Percentiles rank a stretch among this genome's conserved stretches.
phyloP scores from a whole-genome alignment of 2,113 vertebrate genomes.

The Perca schrenkii region DNA sequence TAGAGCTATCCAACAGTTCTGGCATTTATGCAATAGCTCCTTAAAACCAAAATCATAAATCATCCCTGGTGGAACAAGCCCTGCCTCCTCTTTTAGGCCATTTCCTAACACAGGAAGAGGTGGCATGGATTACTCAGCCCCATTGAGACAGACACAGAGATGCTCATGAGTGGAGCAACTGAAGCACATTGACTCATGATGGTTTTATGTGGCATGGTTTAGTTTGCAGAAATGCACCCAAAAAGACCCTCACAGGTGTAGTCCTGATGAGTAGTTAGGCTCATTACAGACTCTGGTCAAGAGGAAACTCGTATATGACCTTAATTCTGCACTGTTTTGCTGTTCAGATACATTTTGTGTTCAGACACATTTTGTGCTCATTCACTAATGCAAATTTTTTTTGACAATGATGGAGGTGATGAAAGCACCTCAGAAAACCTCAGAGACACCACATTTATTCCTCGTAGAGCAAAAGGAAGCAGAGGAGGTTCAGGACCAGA shows the following conservation, averaged over 20 bases:
- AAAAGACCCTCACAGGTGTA: conserved; percentile 11
- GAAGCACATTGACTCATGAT: conserved; percentile 52
- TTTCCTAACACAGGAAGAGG: conserved; percentile 72
- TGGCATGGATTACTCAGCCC: conserved; percentile 70
- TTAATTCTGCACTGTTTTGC: not conserved
- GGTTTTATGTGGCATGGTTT: conserved; percentile 27
- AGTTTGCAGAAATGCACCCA: conserved; percentile 8
- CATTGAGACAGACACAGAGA: conserved; percentile 56
- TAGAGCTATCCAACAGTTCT: conserved; percentile 24
- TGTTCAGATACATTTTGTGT: not conserved
- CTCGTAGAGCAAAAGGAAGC: conserved; percentile 19
- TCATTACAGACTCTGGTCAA: not conserved
- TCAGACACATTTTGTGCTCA: not conserved
- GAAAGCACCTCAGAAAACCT: not conserved
- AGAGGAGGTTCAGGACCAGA: conserved; percentile 14
- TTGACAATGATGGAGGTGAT: not conserved
- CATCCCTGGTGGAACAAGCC: conserved; percentile 57
- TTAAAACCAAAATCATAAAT: conserved; percentile 57
- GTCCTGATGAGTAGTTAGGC: not conserved
- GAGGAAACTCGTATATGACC: not conserved
- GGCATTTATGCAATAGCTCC: conserved; percentile 34
- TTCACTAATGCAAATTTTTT: not conserved
- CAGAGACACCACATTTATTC: not conserved
- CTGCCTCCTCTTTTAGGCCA: conserved; percentile 39
- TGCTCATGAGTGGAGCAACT: conserved; percentile 28